Evolutionary conservation across 2,797 vertebrate genomes (phyloP).

Genomic region (Acrossocheilus fasciatus): DNA sequence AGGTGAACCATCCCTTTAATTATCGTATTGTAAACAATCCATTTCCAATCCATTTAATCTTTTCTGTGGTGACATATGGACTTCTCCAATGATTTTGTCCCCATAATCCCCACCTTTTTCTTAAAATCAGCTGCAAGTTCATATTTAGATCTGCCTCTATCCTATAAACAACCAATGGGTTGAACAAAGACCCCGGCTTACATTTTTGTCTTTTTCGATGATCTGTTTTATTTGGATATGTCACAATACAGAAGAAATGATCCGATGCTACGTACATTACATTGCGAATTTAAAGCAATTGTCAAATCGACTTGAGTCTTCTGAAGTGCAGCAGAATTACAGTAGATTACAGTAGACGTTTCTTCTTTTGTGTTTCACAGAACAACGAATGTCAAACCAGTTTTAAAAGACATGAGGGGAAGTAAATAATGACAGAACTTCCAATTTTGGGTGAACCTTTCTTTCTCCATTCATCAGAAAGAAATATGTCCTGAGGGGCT

Average conservation of each 20-base stretch:
- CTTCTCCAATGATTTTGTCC: background rate
- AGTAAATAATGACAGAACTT: background rate
- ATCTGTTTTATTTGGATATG: background rate
- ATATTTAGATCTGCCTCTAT: background rate
- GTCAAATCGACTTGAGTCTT: background rate
- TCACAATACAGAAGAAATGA: background rate
- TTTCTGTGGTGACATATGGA: background rate
- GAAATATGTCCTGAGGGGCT: constrained; percentile 16
- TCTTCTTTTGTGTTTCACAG: background rate
- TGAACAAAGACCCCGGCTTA: background rate
- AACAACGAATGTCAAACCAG: background rate
- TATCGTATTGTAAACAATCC: background rate
- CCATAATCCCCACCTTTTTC: background rate
- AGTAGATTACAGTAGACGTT: background rate
- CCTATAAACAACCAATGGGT: too few species aligned
- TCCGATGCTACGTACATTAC: too few species aligned
- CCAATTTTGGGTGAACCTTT: background rate
- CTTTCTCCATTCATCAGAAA: constrained; percentile 8
- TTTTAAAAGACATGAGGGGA: background rate
- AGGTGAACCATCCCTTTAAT: background rate
- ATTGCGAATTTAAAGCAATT: too few species aligned
- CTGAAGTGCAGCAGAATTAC: background rate
- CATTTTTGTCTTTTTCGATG: background rate
- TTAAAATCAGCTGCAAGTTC: background rate
- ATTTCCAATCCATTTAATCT: background rate